Conservation (phyloP, 1,140 invertebrate genomes). For the Lepeophtheirus salmonis region DNA sequence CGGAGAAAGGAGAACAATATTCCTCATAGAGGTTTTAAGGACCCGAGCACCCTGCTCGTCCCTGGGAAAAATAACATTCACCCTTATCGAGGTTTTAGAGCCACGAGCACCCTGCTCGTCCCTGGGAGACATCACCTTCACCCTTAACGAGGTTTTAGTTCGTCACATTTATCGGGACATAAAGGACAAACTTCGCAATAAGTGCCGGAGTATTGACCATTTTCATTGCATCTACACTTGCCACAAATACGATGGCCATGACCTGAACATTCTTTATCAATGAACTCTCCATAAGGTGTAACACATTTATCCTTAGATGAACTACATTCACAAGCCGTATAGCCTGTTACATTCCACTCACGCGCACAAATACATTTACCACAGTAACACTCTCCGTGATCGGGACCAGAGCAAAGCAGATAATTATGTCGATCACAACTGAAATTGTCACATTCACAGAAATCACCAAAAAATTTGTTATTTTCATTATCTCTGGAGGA, state of each 20-base stretch:
- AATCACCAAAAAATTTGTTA: constrained; percentile 50
- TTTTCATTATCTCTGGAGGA: constrained; percentile 31
- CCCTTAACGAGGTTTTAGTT: no score
- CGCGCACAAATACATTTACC: constrained; percentile 50
- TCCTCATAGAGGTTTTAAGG: no score
- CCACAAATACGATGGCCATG: constrained; percentile 74
- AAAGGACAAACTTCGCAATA: constrained; percentile 81
- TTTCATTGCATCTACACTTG: constrained; percentile 50
- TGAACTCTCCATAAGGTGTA: constrained; percentile 25
- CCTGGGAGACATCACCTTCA: no score
- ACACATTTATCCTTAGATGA: constrained; percentile 30
- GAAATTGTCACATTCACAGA: constrained; percentile 87
- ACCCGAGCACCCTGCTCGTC: no score
- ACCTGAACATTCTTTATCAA: constrained; percentile 38
- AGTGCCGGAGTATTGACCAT: constrained; percentile 44
- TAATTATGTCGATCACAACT: constrained; percentile 69
- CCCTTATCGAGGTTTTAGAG: no score
- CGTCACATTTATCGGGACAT: no score
- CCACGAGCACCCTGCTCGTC: no score
- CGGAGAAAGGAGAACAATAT: no score
- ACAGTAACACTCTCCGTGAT: constrained; percentile 52
- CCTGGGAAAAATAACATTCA: no score
- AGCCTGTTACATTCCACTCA: constrained; percentile 24
- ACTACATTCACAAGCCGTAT: constrained; percentile 33
- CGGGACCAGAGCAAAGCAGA: constrained; percentile 50